Conservation (phyloP, 1,140 invertebrate genomes). For the Papilio polyxenes region DNA sequence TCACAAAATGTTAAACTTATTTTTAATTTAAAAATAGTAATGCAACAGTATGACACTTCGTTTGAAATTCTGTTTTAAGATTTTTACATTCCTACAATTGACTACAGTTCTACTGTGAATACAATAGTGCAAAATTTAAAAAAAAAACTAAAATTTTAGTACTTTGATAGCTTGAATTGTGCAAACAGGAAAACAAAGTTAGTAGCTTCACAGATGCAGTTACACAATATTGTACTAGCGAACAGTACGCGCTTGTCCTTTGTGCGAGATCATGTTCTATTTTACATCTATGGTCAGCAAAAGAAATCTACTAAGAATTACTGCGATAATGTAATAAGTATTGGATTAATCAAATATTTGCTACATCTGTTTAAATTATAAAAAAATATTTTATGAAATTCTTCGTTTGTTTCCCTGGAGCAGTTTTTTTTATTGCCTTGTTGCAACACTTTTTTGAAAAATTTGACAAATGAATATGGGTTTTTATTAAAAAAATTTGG, state of each 20-base stretch:
- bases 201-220: conserved; percentile 35
- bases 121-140: no score
- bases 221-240: conserved; percentile 18
- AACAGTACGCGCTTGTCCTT: conserved; percentile 22
- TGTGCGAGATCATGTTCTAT: conserved; percentile 35
- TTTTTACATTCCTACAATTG: no score
- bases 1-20: no score
- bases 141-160: not conserved
- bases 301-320: no score
- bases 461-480: not conserved
- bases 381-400: not conserved
- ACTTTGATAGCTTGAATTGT: not conserved
- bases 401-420: not conserved
- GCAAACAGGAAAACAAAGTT: not conserved
- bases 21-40: no score
- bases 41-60: no score
- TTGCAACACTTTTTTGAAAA: not conserved
- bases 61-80: no score
- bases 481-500: not conserved
- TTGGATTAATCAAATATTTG: not conserved
- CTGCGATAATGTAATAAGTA: no score
- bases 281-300: conserved; percentile 33
- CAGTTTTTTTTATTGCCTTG: not conserved
- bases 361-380: not conserved
- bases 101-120: no score